phyloP scores from a whole-genome alignment of 1,140 invertebrate genomes.

The Cydia splendana region DNA sequence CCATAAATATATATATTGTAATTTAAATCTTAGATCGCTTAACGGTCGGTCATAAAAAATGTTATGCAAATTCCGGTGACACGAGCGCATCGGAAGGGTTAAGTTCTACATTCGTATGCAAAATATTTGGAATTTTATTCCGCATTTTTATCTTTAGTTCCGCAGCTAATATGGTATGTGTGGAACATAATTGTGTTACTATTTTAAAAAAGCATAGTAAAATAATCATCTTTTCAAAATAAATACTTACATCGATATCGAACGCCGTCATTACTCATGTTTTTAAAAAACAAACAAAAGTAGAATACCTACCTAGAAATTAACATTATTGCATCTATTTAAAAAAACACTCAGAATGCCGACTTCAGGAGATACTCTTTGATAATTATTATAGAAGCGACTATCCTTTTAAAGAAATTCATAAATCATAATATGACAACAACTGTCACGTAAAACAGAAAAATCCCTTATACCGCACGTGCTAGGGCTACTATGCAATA shows the following conservation, averaged over 20 bases:
- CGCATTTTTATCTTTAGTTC: neutral
- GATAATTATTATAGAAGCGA: neutral
- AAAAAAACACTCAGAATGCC: no score
- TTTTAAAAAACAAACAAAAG: no score
- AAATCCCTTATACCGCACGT: constrained; percentile 40
- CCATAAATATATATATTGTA: constrained; percentile 27
- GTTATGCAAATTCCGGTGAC: constrained; percentile 28
- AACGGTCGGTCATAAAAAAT: constrained; percentile 29
- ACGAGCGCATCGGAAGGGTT: constrained; percentile 31
- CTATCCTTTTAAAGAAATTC: no score
- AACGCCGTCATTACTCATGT: no score
- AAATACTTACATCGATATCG: no score
- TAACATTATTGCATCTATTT: no score
- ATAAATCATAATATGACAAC: neutral
- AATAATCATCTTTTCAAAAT: no score
- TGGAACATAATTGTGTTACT: neutral
- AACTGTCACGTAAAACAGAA: constrained; percentile 31
- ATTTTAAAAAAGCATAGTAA: neutral
- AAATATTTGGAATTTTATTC: constrained; percentile 25
- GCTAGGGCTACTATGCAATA: constrained; percentile 38
- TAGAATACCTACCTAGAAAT: no score
- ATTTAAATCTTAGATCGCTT: constrained; percentile 28
- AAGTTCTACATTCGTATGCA: constrained; percentile 31
- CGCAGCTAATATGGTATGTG: neutral
- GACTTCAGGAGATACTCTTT: neutral